Conservation (phyloP, 2,888 invertebrate species). For the Oligia fasciuncula region DNA sequence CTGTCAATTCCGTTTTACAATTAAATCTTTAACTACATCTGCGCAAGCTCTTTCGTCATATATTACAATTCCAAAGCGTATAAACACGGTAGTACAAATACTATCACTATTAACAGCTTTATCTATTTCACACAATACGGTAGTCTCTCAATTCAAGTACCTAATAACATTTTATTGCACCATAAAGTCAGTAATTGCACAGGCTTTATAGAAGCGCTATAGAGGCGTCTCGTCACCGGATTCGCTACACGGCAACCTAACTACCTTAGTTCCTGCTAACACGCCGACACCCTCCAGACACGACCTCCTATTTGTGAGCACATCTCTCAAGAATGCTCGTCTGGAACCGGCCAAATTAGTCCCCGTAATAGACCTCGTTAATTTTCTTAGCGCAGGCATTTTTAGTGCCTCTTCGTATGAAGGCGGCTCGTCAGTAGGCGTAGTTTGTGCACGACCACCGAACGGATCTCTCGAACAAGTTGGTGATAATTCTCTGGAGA, state of each 20-base stretch:
- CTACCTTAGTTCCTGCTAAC: conserved; percentile 83
- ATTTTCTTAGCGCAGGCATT: conserved; percentile 89
- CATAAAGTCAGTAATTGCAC: conserved; percentile 78
- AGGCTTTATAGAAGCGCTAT: conserved; percentile 78
- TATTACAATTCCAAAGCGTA: conserved; percentile 78
- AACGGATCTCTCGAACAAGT: conserved; percentile 91
- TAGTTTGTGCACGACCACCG: conserved; percentile 89
- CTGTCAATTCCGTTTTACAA: conserved; percentile 63
- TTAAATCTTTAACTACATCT: conserved; percentile 65
- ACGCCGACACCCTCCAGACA: conserved; percentile 87
- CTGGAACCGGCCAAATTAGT: conserved; percentile 88
- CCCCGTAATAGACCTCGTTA: conserved; percentile 91
- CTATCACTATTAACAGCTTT: conserved; percentile 67
- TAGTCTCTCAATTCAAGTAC: conserved; percentile 55
- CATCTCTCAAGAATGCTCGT: conserved; percentile 87
- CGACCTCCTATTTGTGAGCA: conserved; percentile 86
- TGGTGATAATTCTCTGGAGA: conserved; percentile 84
- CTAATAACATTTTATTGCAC: conserved; percentile 81
- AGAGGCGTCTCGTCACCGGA: conserved; percentile 86
- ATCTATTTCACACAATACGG: conserved; percentile 59
- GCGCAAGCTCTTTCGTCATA: conserved; percentile 75
- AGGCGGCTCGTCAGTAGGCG: conserved; percentile 90
- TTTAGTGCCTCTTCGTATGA: conserved; percentile 92
- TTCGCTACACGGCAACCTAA: conserved; percentile 83
- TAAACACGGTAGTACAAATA: conserved; percentile 69